Base-by-base conservation (phyloP, 1,140 invertebrate species). In the Aleiodes sp. region DNA sequence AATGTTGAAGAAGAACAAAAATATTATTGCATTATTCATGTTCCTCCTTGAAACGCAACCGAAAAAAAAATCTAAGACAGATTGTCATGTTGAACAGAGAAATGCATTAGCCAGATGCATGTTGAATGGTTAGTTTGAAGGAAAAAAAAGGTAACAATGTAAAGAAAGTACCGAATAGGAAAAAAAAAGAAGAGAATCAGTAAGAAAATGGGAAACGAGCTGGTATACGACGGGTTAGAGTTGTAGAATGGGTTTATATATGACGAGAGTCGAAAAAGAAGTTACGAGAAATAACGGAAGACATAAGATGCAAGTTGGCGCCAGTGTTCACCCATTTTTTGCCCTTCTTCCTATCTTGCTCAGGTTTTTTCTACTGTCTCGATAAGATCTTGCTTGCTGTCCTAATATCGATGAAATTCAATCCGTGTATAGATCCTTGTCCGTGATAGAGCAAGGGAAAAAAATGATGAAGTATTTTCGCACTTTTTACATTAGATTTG, bases 311-410 rank as follows among this genome's bases (percentile, higher is more conserved):
- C 33, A 52, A 63, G 61, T 59, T 64, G 61, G 68, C 68, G 68
- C 61, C 68, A 70, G 61, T 70, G n/a, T 21, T 26, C 9, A 26
- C 43, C 28, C 60, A 43, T 64, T 65, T 46, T 65, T 70, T 70
- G n/a, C n/a, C n/a, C n/a, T 59, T 28, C 26, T 8, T 35, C 33
- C 10, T 56, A 43, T 46, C 16, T 21, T 37, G 14, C 4, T 52
- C 12, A 4, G 21, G 10, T 52, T 24, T 52, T 52, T 8, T 21
- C 26, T 24, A 9, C 46, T 46, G n/a, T n/a, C 19, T 8, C 41
- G 12, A 46, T 46, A 19, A 35, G 8, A 31, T n/a, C 31, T n/a
- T 7, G 37, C 29, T n/a, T 29, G 9, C 1, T 8, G 7, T 57
- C 59, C 61, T 64, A 60, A 29, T 57, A 10, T 52, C 19, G 39